These are phyloP conservation scores for Rhea americana DNA, from an alignment of 2,113 vertebrate genomes.

Conservation along the genomic window DNA sequence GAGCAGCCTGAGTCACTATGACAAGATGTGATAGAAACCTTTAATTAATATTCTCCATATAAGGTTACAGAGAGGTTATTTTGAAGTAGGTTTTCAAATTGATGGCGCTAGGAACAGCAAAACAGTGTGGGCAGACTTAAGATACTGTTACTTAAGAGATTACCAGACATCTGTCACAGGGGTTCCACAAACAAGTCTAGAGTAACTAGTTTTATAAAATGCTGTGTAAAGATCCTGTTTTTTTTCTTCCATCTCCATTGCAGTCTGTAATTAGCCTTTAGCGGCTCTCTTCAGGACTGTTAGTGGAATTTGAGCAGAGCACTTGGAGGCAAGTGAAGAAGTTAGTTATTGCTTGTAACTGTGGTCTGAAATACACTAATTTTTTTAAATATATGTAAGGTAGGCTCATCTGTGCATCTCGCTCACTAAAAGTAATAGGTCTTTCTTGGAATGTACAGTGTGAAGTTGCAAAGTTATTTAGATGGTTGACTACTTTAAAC, in stretches of 20 bases:
- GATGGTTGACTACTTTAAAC: background rate
- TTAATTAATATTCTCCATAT: background rate
- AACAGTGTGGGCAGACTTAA: conserved; percentile 48
- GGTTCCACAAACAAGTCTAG: background rate
- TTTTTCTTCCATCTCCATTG: background rate
- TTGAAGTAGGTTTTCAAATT: conserved; percentile 14
- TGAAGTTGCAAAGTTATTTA: background rate
- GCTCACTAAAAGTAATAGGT: background rate
- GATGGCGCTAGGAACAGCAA: background rate
- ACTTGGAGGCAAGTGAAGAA: background rate
- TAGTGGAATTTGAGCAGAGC: background rate
- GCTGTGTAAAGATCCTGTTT: background rate
- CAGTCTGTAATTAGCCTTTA: background rate
- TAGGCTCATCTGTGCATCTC: background rate
- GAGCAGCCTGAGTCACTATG: background rate
- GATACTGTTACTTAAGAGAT: conserved; percentile 57
- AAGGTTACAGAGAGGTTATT: conserved; percentile 7
- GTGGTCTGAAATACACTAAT: background rate
- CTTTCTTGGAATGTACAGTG: background rate
- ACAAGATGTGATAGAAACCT: background rate
- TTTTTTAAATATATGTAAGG: background rate
- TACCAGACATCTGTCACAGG: conserved; percentile 47
- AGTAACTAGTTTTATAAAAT: background rate
- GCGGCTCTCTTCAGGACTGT: background rate
- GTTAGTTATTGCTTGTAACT: background rate